Evolutionary conservation across 1,140 invertebrate species (phyloP).

Genomic region (Drosophila kohkoa): DNA sequence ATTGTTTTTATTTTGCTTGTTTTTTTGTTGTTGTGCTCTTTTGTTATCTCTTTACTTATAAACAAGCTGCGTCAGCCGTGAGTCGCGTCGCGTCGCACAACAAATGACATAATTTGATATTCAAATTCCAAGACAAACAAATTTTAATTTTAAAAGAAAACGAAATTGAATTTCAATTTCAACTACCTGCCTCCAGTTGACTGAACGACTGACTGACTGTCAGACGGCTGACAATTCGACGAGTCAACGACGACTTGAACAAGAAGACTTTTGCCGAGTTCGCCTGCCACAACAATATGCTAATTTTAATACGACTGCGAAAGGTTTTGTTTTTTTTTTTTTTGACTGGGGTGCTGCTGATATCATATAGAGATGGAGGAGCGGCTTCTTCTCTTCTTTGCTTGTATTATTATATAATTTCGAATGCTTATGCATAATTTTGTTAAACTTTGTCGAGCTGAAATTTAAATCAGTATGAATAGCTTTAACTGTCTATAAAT

Average conservation of each 20-base stretch:
- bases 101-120: constrained; percentile 80
- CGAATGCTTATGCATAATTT: constrained; percentile 57
- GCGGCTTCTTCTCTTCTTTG: constrained; percentile 17
- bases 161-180: constrained; percentile 80
- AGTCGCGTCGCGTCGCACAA: constrained; percentile 32
- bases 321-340: constrained; percentile 39
- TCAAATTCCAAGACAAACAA: constrained; percentile 77
- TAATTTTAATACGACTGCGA: constrained; percentile 54
- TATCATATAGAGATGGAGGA: constrained; percentile 56
- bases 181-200: constrained; percentile 61
- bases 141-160: constrained; percentile 81
- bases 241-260: not conserved
- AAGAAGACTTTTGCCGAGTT: too few species aligned
- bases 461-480: constrained; percentile 58
- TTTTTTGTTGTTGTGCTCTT: constrained; percentile 17
- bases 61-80: constrained; percentile 40
- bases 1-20: constrained; percentile 39
- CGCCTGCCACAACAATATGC: constrained; percentile 61
- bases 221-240: constrained; percentile 26
- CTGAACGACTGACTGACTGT: constrained; percentile 32
- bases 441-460: constrained; percentile 51
- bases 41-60: constrained; percentile 27
- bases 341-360: constrained; percentile 34
- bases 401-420: constrained; percentile 45
- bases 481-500: constrained; percentile 60